Conservation (phyloP, 2,113 vertebrate genomes). For the Dolichotis patagonum region DNA sequence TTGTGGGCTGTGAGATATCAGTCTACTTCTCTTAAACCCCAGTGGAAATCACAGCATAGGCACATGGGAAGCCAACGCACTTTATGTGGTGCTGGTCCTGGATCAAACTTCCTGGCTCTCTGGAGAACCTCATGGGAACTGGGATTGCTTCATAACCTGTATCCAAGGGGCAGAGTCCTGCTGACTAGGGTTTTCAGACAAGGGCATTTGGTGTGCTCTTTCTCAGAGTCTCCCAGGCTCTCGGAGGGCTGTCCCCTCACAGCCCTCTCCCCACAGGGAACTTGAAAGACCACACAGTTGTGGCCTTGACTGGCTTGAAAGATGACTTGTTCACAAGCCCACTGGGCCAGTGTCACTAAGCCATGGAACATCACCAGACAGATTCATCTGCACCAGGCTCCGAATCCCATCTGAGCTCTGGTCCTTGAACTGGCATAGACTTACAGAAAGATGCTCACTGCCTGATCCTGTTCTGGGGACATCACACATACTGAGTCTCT, state of each 20-base stretch:
- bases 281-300: constrained; percentile 57
- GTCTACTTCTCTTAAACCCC: not conserved
- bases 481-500: not conserved
- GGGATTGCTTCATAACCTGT: not conserved
- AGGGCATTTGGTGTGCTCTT: not conserved
- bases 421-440: not conserved
- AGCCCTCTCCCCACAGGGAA: not conserved
- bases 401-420: not conserved
- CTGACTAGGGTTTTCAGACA: not conserved
- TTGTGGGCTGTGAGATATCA: not conserved
- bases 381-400: not conserved
- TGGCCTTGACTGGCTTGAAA: not conserved
- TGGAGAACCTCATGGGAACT: not conserved
- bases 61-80: not conserved
- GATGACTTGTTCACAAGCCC: constrained; percentile 53
- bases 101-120: not conserved
- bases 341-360: constrained; percentile 50
- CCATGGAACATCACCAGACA: constrained; percentile 47
- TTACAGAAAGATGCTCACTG: not conserved
- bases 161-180: not conserved
- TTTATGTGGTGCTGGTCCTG: not conserved
- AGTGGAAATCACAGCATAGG: constrained; percentile 28
- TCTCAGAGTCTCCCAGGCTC: too few relatives aligned
- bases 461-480: constrained; percentile 13
- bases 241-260: too few relatives aligned